Percentiles rank a stretch among this genome's conserved stretches.
These are phyloP conservation scores for Drosophila eohydei DNA, from an alignment of 2,888 invertebrate genomes.

Conservation along the genomic window DNA sequence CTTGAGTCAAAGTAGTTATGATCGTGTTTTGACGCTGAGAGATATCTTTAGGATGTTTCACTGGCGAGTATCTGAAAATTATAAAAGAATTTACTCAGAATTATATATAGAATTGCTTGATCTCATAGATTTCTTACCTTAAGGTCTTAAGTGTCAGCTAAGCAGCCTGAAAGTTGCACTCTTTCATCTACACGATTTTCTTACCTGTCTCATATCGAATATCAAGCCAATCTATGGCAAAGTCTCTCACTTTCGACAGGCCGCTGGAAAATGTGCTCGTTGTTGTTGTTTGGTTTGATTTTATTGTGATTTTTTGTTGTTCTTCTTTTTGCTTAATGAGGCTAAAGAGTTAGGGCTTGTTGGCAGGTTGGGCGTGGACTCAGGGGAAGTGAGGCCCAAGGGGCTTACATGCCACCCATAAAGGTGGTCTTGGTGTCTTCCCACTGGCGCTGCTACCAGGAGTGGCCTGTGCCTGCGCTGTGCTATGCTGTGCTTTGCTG, in stretches of 20 bases:
- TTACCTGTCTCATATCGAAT: constrained; percentile 9
- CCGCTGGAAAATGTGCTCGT: constrained; percentile 16
- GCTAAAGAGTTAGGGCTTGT: constrained; percentile 67
- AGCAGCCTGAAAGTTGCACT: background rate
- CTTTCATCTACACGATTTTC: background rate
- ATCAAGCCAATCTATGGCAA: constrained; percentile 24
- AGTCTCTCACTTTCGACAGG: constrained; percentile 21
- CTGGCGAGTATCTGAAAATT: too few species aligned
- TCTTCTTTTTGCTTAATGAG: constrained; percentile 71
- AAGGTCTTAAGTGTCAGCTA: background rate
- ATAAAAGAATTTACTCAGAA: too few species aligned
- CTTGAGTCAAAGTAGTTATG: background rate
- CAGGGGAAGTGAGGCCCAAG: constrained; percentile 25
- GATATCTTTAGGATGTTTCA: background rate
- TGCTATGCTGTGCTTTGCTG: constrained; percentile 4
- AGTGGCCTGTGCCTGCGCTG: constrained; percentile 12
- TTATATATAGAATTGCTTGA: background rate
- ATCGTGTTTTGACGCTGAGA: background rate
- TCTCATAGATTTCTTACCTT: background rate
- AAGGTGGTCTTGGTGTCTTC: constrained; percentile 35
- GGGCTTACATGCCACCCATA: constrained; percentile 71
- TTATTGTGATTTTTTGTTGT: constrained; percentile 24
- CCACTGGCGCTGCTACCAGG: constrained; percentile 27
- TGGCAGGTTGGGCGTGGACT: background rate
- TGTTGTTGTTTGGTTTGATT: constrained; percentile 6